phyloP scores from a whole-genome alignment of 2,797 vertebrate genomes.

The Triplophysa bombifrons region DNA sequence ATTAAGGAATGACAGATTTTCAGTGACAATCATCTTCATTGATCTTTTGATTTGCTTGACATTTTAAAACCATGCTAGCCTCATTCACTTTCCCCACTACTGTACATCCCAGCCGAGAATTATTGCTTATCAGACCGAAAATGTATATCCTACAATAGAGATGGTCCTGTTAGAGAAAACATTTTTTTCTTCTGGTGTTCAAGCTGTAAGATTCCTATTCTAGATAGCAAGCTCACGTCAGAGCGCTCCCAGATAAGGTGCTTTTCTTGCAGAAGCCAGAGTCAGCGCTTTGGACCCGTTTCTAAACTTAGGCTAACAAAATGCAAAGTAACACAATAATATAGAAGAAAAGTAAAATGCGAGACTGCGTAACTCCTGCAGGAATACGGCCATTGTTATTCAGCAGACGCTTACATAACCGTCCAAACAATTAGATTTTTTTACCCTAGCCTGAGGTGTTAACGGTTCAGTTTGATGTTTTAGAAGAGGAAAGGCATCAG shows the following conservation, averaged over 20 bases:
- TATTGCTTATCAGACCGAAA: conserved; percentile 81
- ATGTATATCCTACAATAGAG: conserved; percentile 78
- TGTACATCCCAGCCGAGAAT: conserved; percentile 52
- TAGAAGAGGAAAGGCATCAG: conserved; percentile 69
- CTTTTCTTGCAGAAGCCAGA: conserved; percentile 75
- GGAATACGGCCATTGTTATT: conserved; percentile 43
- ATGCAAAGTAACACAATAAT: conserved; percentile 72
- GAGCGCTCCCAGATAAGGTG: conserved; percentile 76
- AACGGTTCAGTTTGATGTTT: conserved; percentile 57
- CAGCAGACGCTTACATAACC: conserved; percentile 38
- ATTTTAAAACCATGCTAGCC: not conserved
- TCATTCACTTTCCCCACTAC: conserved; percentile 10
- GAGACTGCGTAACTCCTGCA: conserved; percentile 31
- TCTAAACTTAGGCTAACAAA: conserved; percentile 61
- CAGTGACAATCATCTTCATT: not conserved
- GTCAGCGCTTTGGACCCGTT: conserved; percentile 72
- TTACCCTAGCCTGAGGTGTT: conserved; percentile 34
- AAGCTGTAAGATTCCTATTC: conserved; percentile 80
- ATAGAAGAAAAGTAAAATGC: conserved; percentile 45
- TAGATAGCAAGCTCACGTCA: conserved; percentile 74
- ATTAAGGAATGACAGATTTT: not conserved
- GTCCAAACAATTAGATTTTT: conserved; percentile 40
- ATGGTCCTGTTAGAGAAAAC: conserved; percentile 59
- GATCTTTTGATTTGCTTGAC: conserved; percentile 9
- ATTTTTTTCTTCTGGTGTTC: conserved; percentile 70